Evolutionary conservation across 2,888 invertebrate genomes (phyloP).

Genomic region (Leuctra nigra): DNA sequence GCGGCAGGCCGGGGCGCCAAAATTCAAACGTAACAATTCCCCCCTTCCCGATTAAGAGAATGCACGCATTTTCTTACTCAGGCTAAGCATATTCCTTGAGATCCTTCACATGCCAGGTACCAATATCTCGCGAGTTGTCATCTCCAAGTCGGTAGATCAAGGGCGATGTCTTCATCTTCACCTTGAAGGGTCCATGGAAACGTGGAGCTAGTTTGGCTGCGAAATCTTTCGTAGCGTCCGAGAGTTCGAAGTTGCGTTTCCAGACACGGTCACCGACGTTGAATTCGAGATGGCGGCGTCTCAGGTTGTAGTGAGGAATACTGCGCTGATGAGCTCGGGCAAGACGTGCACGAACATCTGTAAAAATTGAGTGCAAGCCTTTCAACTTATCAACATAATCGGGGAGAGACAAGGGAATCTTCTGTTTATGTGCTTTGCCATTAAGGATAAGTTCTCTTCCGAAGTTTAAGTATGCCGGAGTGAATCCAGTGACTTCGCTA

Average conservation of each 20-base stretch:
- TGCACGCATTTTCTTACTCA: no score
- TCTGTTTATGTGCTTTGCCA: neutral
- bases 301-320: neutral
- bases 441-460: conserved; percentile 20
- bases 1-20: no score
- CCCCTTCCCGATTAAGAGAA: no score
- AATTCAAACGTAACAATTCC: no score
- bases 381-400: neutral
- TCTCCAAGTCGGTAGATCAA: no score
- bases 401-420: neutral
- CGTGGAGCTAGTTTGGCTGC: neutral
- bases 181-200: no score
- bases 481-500: conserved; percentile 29
- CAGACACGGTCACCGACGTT: neutral
- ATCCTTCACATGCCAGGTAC: no score
- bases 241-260: no score
- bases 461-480: conserved; percentile 30
- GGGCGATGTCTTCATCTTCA: no score
- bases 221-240: neutral
- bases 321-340: neutral
- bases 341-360: neutral
- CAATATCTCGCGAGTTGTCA: no score
- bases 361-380: neutral
- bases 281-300: neutral
- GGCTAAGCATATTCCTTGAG: no score